Conservation (phyloP, 2,888 invertebrate species). For the Theodoxus fluviatilis region DNA sequence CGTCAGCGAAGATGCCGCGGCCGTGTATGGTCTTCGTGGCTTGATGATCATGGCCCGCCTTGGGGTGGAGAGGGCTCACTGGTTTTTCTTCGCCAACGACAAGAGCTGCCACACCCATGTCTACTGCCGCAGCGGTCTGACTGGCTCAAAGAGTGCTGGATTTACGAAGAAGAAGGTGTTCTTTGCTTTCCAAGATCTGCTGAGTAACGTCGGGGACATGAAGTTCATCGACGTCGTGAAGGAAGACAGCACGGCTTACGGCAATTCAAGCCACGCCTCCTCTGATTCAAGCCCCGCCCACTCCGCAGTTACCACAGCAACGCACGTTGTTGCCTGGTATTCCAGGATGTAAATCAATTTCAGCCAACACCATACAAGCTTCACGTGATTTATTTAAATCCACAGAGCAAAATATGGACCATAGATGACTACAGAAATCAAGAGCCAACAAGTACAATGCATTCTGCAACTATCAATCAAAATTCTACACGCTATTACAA, state of each 20-base stretch:
- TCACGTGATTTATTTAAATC: no score
- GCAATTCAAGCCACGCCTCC: constrained; percentile 38
- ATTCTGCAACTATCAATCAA: no score
- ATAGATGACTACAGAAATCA: no score
- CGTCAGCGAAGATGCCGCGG: constrained; percentile 41
- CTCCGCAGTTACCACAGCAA: constrained; percentile 21
- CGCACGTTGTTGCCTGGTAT: constrained; percentile 47
- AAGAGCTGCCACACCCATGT: constrained; percentile 36
- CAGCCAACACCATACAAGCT: no score
- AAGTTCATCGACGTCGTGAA: constrained; percentile 36
- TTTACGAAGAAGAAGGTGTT: constrained; percentile 43
- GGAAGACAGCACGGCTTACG: constrained; percentile 39
- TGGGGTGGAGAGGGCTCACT: constrained; percentile 38
- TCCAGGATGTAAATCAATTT: no score
- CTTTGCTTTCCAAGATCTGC: constrained; percentile 37
- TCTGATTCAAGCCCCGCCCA: neutral
- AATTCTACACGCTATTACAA: no score
- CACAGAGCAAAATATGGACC: no score
- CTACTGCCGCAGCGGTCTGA: constrained; percentile 46
- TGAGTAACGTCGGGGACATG: constrained; percentile 36
- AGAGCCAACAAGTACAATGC: no score
- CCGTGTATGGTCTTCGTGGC: constrained; percentile 43
- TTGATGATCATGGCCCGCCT: constrained; percentile 39
- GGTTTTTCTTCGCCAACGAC: constrained; percentile 46
- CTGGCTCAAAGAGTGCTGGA: constrained; percentile 32